Percentiles rank a stretch among this genome's conserved stretches.
phyloP scores from a whole-genome alignment of 2,888 invertebrate species.

The Ochropleura leucogaster region DNA sequence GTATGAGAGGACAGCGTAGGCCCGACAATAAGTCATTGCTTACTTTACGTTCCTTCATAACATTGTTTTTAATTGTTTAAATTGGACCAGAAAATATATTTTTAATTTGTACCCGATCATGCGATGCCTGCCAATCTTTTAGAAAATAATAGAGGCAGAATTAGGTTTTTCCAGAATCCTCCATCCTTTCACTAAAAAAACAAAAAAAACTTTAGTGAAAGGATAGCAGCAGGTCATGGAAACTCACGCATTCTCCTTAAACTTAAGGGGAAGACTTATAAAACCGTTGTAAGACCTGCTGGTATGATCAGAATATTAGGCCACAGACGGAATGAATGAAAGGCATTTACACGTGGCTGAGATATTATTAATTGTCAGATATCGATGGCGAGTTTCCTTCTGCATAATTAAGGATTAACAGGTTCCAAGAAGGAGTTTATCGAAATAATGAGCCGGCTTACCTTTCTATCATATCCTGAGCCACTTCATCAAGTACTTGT shows the following conservation, averaged over 20 bases:
- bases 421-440: neutral
- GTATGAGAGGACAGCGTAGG: too few relatives aligned
- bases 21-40: too few relatives aligned
- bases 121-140: neutral
- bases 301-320: too few relatives aligned
- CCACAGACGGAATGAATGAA: too few relatives aligned
- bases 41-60: too few relatives aligned
- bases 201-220: neutral
- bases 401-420: neutral
- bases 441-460: slow-evolving; percentile 66
- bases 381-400: neutral
- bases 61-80: too few relatives aligned
- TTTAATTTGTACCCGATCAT: neutral
- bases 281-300: too few relatives aligned
- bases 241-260: too few relatives aligned
- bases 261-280: too few relatives aligned
- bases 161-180: neutral
- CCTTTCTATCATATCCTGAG: slow-evolving; percentile 92
- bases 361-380: neutral
- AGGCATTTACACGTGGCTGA: too few relatives aligned
- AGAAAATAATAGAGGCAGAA: neutral
- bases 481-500: slow-evolving; percentile 92
- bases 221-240: too few relatives aligned
- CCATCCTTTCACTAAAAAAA: too few relatives aligned
- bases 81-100: neutral